Evolutionary conservation across 2,888 invertebrate species (phyloP), one percentile per base, ranked within the genome.

Genomic region (Drosophila kokeensis): DNA sequence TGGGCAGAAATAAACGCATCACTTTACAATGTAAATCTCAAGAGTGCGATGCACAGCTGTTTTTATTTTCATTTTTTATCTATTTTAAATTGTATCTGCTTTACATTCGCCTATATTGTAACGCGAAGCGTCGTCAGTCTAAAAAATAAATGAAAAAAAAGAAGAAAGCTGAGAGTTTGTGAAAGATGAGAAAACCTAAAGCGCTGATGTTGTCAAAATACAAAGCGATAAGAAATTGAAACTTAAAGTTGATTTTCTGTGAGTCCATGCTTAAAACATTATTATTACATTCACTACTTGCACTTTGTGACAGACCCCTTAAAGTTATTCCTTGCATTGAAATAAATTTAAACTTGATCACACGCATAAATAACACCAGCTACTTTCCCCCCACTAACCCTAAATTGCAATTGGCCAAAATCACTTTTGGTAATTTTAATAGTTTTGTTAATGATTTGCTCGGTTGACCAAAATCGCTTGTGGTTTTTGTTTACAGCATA

Each of bases 21-120:
- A 82, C 88, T 90, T 90, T 90, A 83, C 91, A 82, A 90, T 89
- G 82, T 90, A 89, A 89, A 89, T 89, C 90, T 90, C 86, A 82
- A 90, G 91, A 81, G 88, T 78, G 84, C 74, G 80, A 83, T 90
- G 72, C 72, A 79, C 76, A 84, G 52, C 78, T 63, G 69, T 53
- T 78, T 53, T 48, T 27, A 36, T 65, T 24, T 62, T 49, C 53
- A 73, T 72, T 58, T 61, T 62, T 69, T 53, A 38, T 73, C 54
- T 61, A 57, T 67, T 66, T 62, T 53, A 38, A 71, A 63, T 77
- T 10, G 61, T 62, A 67, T 65, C 71, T 77, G 72, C 66, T 77
- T 87, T 77, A 84, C 83, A 87, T 85, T 89, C 61, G 65, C 69
- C 72, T 71, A 77, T 72, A 82, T 87, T 74, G 61, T 65, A 74